A percentile compares a stretch with the other conserved stretches of the same genome.
Evolutionary conservation across 1,140 invertebrate genomes (phyloP).

Genomic region (Euschistus heros): DNA sequence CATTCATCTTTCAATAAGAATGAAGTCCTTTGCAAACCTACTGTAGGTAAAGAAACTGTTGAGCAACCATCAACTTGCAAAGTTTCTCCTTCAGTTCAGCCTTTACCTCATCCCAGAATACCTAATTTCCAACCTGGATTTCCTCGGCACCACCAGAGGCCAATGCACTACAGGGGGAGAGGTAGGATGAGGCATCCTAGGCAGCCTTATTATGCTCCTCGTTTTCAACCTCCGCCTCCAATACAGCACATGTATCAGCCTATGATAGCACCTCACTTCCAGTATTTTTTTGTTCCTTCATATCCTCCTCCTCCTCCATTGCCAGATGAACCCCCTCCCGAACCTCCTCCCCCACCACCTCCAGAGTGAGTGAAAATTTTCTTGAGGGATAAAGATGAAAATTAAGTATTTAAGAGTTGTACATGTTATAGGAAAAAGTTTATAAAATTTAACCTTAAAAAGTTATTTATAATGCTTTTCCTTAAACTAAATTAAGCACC

Average conservation of each 20-base stretch:
- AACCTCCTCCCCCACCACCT: slow-evolving; percentile 22
- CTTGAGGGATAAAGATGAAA: not conserved
- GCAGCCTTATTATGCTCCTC: not conserved
- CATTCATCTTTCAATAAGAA: not conserved
- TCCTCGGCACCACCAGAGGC: not conserved
- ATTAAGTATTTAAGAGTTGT: too few species aligned
- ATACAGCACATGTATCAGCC: not conserved
- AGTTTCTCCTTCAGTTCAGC: not conserved
- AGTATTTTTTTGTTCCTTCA: slow-evolving; percentile 8
- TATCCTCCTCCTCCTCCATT: slow-evolving; percentile 21
- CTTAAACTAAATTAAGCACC: too few species aligned
- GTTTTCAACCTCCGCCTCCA: not conserved
- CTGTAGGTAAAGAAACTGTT: not conserved
- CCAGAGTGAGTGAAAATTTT: slow-evolving; percentile 15
- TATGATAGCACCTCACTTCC: not conserved
- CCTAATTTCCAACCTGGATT: not conserved
- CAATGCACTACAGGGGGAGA: not conserved
- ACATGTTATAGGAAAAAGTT: too few species aligned
- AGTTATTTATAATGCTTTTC: too few species aligned
- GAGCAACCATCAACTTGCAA: not conserved
- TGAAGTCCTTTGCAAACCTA: not conserved
- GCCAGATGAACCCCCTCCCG: slow-evolving; percentile 22
- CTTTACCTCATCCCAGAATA: slow-evolving; percentile 1
- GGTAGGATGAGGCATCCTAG: not conserved
- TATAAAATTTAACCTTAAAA: too few species aligned